Evolutionary conservation across 92 coral and sea anemone genomes (phyloP).

Genomic region (Pocillopora meandrina): DNA sequence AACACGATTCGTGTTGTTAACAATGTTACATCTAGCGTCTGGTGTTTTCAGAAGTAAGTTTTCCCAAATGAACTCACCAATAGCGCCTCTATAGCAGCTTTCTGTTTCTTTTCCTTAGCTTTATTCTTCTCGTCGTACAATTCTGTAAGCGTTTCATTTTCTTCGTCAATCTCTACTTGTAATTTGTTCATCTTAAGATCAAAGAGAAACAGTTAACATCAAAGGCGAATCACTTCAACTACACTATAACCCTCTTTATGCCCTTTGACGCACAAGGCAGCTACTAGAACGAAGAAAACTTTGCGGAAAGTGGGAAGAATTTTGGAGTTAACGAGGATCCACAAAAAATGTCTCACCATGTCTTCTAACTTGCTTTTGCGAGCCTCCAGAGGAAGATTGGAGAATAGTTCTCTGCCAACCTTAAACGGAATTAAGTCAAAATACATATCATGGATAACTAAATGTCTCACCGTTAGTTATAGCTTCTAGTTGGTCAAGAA

Average conservation of each 20-base stretch:
- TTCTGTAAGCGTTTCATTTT: constrained; percentile 80
- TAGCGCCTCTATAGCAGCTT: constrained; percentile 53
- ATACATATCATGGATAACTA: not conserved
- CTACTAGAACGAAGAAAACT: too few species aligned
- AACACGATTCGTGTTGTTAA: too few species aligned
- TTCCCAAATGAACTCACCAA: constrained; percentile 69
- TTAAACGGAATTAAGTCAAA: constrained; percentile 3
- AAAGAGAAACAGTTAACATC: too few species aligned
- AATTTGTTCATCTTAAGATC: constrained; percentile 76
- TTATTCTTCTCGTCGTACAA: constrained; percentile 60
- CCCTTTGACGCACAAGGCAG: too few species aligned
- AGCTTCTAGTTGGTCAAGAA: too few species aligned
- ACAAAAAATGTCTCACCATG: constrained; percentile 67
- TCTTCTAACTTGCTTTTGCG: constrained; percentile 86
- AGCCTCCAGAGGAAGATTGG: constrained; percentile 70
- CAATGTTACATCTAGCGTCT: too few species aligned
- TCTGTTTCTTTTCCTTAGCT: constrained; percentile 66
- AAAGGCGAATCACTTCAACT: too few species aligned
- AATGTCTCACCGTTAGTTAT: not conserved
- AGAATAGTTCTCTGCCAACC: constrained; percentile 89
- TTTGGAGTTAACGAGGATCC: not conserved
- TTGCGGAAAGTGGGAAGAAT: not conserved
- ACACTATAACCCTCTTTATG: too few species aligned
- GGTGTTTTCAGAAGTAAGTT: not conserved
- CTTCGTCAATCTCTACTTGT: constrained; percentile 96